Base-by-base conservation (phyloP, 1,140 invertebrate species). In the Philopotamus ludificatus region DNA sequence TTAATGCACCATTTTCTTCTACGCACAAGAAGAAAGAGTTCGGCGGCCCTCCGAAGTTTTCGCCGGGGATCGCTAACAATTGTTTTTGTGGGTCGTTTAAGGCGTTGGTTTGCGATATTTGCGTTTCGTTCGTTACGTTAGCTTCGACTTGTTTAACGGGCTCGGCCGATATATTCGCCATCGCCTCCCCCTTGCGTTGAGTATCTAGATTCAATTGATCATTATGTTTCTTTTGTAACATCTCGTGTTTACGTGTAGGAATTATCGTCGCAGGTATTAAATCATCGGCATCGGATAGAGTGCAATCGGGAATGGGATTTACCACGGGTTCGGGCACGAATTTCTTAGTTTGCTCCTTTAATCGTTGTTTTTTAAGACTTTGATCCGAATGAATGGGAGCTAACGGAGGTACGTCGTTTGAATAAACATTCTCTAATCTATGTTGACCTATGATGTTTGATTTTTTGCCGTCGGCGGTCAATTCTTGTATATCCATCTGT, bases 1-100 rank as follows among this genome's bases (percentile, higher is more conserved):
- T 86, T 26, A 88, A 82, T 55, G 86, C 85, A 41, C 88, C 87
- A 60, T 87, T 84, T 65, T 88, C 86, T 73, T 88, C 86, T 1
- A 88, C 79, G 23, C 64, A 88, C 72, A 74, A 85, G 69, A 77
- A 88, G 78, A 75, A 88, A 0, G 85, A 84, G 45, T 86, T 83
- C 0, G 82, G 77, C 4, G 84, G 83, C 0, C 85, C 86, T 45
- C 87, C 86, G 41, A 83, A 82, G 68, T 83, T 84, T 72, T 88
- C 86, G 65, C 84, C 82, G 28, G 86, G 85, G 59, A 90, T 74
- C 58, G 87, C 87, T 75, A 88, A 77, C 72, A 90, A 77, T 75
- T 89, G 84, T 18, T 47, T 60, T 25, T 60, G 57, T 3, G 57
- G 22, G 22, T 83, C 81, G 66, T 84, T 84, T 0, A 80, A 74